Evolutionary conservation across 1,140 invertebrate species (phyloP).

Genomic region (Drosophila saltans): DNA sequence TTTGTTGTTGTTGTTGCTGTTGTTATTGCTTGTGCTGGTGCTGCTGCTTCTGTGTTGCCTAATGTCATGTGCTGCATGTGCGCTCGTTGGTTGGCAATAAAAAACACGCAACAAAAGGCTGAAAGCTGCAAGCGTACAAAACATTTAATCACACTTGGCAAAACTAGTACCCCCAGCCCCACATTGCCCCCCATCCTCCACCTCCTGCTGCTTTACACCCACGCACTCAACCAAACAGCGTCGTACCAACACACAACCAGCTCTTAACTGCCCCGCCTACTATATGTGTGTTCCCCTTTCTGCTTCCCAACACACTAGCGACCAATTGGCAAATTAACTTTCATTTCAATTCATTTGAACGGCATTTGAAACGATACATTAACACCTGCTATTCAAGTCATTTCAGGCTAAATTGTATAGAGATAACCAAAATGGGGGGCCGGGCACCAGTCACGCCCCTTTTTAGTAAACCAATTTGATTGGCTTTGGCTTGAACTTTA

Average conservation of each 20-base stretch:
- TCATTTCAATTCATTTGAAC: constrained; percentile 72
- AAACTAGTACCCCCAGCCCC: constrained; percentile 67
- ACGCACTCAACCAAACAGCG: constrained; percentile 5
- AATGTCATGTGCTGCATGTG: constrained; percentile 40
- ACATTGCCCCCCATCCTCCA: background rate
- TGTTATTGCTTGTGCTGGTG: background rate
- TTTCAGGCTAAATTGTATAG: constrained; percentile 42
- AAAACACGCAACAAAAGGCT: constrained; percentile 76
- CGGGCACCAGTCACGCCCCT: constrained; percentile 2
- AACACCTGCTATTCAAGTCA: constrained; percentile 71
- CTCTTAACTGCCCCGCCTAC: too few relatives aligned
- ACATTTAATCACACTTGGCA: constrained; percentile 79
- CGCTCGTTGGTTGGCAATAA: constrained; percentile 58
- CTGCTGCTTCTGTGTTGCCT: constrained; percentile 11
- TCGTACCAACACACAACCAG: too few relatives aligned
- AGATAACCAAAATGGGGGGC: background rate
- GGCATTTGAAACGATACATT: constrained; percentile 72
- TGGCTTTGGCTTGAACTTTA: constrained; percentile 43
- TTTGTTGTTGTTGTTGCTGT: constrained; percentile 55
- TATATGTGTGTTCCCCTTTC: background rate
- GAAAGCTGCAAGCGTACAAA: constrained; percentile 62
- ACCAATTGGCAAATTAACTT: constrained; percentile 78
- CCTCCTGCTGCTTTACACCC: background rate
- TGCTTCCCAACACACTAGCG: constrained; percentile 15
- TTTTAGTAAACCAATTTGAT: constrained; percentile 30